These are phyloP conservation scores for Echiichthys vipera DNA, from an alignment of 2,797 vertebrate species.

Conservation along the genomic window DNA sequence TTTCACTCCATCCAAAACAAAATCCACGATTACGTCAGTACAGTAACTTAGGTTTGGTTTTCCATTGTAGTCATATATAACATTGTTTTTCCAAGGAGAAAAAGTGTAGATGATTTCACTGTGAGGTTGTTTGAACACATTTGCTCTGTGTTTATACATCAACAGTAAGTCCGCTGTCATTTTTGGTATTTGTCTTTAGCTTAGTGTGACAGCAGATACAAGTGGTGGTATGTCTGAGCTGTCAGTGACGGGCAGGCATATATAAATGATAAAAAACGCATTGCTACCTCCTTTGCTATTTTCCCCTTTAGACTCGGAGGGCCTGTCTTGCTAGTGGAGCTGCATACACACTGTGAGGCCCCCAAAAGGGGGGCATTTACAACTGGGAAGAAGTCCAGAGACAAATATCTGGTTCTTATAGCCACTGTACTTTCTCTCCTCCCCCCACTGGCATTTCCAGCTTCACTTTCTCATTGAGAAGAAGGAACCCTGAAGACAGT, in stretches of 20 bases:
- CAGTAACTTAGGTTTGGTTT: constrained; percentile 21
- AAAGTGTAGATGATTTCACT: constrained; percentile 13
- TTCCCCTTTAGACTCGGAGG: constrained; percentile 72
- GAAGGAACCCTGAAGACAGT: constrained; percentile 59
- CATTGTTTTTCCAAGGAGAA: neutral
- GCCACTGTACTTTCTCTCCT: constrained; percentile 73
- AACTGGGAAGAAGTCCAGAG: constrained; percentile 82
- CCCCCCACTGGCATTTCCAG: constrained; percentile 66
- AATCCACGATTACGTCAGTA: constrained; percentile 24
- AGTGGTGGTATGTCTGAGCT: constrained; percentile 70
- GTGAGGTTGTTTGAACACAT: constrained; percentile 26
- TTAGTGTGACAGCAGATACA: constrained; percentile 53
- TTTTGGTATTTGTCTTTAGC: constrained; percentile 52
- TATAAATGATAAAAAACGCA: constrained; percentile 82
- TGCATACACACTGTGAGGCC: constrained; percentile 82
- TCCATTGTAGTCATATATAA: constrained; percentile 1
- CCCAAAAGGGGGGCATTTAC: constrained; percentile 84
- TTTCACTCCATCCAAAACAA: constrained; percentile 40
- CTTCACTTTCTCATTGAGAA: constrained; percentile 72
- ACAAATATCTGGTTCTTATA: constrained; percentile 85
- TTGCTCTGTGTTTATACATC: constrained; percentile 40
- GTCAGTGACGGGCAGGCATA: constrained; percentile 76
- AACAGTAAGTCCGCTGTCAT: constrained; percentile 40
- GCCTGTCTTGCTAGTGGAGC: constrained; percentile 76
- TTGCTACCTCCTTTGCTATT: constrained; percentile 76